These are phyloP conservation scores for Philhelius pedissequus DNA, from an alignment of 2,888 invertebrate species.

Conservation along the genomic window DNA sequence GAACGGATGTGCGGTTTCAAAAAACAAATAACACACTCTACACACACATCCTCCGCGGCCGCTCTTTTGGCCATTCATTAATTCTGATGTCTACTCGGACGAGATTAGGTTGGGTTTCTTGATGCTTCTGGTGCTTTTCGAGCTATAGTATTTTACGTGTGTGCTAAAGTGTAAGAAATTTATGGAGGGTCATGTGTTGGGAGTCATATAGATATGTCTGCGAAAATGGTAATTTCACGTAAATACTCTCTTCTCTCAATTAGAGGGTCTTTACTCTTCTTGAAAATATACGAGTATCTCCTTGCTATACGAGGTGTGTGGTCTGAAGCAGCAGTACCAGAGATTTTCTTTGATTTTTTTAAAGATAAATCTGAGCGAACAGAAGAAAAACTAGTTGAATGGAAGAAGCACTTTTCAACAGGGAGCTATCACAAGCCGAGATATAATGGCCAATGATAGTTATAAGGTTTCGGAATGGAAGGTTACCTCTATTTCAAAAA, in stretches of 20 bases:
- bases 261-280: constrained; percentile 9
- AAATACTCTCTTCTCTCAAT: constrained; percentile 51
- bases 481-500: too few relatives aligned
- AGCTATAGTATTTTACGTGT: constrained; percentile 16
- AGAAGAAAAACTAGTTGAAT: background rate
- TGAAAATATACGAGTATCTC: constrained; percentile 12
- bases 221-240: constrained; percentile 45
- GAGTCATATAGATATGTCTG: constrained; percentile 16
- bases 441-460: background rate
- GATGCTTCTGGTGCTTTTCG: background rate
- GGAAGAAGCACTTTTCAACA: background rate
- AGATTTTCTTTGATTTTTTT: constrained; percentile 22
- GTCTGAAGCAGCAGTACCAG: constrained; percentile 7
- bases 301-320: constrained; percentile 52
- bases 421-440: background rate
- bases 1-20: constrained; percentile 65
- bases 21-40: constrained; percentile 59
- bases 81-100: constrained; percentile 45
- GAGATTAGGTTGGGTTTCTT: constrained; percentile 40
- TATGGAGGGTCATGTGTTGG: background rate
- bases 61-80: constrained; percentile 64
- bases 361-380: background rate
- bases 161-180: constrained; percentile 27
- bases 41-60: constrained; percentile 49
- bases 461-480: background rate